These are phyloP conservation scores for Gallinago nigripennis DNA, from an alignment of 2,797 vertebrate species.

Conservation along the genomic window DNA sequence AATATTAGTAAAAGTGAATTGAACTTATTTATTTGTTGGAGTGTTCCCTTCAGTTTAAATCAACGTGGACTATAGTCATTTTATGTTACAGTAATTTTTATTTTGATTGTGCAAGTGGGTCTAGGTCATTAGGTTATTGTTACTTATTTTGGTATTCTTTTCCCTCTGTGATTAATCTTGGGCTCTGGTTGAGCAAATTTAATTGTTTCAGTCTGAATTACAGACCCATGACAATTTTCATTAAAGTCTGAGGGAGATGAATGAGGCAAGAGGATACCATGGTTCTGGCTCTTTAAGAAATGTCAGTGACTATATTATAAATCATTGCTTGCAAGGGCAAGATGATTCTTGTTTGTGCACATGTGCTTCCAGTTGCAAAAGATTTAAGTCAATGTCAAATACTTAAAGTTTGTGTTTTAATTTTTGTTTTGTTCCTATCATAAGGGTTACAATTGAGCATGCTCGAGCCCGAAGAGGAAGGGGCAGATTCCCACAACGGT, in stretches of 20 bases:
- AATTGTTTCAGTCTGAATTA: neutral
- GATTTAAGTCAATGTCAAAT: neutral
- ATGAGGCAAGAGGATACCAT: neutral
- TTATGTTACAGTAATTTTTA: neutral
- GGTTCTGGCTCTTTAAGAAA: constrained; percentile 15
- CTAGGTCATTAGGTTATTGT: neutral
- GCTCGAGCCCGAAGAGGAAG: constrained; percentile 88
- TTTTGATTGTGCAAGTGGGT: neutral
- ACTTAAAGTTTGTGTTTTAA: neutral
- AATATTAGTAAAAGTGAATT: neutral
- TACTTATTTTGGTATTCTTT: neutral
- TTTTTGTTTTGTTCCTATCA: neutral
- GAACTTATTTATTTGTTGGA: neutral
- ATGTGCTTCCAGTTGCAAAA: neutral
- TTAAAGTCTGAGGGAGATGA: neutral
- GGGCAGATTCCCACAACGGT: constrained; percentile 83
- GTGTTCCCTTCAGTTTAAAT: neutral
- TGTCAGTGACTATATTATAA: neutral
- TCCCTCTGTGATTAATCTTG: neutral
- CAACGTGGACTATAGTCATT: neutral
- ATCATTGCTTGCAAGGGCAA: neutral
- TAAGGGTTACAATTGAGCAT: constrained; percentile 92
- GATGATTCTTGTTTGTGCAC: neutral
- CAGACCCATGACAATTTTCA: neutral
- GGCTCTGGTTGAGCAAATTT: neutral